These are phyloP conservation scores for Drosophila leontia DNA, from an alignment of 1,140 invertebrate species.

Conservation along the genomic window DNA sequence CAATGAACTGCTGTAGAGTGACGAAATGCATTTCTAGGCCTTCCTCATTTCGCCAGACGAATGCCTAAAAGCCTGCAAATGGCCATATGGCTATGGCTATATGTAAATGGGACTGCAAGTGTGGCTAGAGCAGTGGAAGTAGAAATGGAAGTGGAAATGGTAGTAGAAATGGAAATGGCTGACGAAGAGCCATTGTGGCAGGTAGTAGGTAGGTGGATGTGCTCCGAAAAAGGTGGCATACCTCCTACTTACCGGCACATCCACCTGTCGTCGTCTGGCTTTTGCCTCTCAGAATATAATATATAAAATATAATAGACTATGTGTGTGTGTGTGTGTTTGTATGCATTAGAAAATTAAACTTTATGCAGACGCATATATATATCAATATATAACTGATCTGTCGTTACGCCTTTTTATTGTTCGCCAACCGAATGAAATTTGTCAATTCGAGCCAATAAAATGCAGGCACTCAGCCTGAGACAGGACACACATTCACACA, in stretches of 20 bases:
- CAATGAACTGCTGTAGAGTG: conserved; percentile 50
- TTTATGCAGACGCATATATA: conserved; percentile 12
- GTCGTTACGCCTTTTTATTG: conserved; percentile 75
- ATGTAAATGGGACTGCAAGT: conserved; percentile 26
- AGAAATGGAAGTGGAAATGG: conserved; percentile 7
- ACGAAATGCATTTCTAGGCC: conserved; percentile 65
- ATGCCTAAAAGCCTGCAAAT: conserved; percentile 66
- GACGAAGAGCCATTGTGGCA: conserved; percentile 44
- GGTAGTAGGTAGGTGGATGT: conserved; percentile 8
- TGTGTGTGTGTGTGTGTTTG: neutral
- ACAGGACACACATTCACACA: conserved; percentile 1
- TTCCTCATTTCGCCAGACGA: conserved; percentile 54
- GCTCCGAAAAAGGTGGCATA: conserved; percentile 2
- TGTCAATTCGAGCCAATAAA: conserved; percentile 71
- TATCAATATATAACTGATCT: conserved; percentile 20
- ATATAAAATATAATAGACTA: neutral
- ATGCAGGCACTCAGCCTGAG: conserved; percentile 57
- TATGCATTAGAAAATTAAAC: conserved; percentile 26
- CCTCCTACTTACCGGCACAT: conserved; percentile 18
- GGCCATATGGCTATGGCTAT: conserved; percentile 21
- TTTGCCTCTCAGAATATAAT: neutral
- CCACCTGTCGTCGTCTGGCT: conserved; percentile 28
- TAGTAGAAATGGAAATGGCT: conserved; percentile 32
- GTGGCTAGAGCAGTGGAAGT: conserved; percentile 1
- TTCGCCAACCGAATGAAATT: conserved; percentile 61